Evolutionary conservation across 1,140 invertebrate genomes (phyloP).

Genomic region (Acromyrmex charruanus): DNA sequence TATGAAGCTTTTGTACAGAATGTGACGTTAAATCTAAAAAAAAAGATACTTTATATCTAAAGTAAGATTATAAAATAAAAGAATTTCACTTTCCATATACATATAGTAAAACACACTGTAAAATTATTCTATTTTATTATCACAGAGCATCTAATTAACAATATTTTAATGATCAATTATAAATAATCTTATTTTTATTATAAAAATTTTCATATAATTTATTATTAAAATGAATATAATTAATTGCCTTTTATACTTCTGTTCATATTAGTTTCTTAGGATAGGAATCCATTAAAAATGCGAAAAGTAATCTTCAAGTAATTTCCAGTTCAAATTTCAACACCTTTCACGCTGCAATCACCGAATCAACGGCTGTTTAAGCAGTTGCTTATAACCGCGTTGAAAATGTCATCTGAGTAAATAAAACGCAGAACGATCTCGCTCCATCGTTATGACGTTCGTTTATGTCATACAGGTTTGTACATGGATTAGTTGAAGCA

Average conservation of each 20-base stretch:
- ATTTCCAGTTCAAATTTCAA: conserved; percentile 36
- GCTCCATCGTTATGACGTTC: conserved; percentile 55
- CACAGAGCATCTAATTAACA: background rate
- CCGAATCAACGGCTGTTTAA: conserved; percentile 76
- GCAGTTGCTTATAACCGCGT: conserved; percentile 77
- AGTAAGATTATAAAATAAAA: background rate
- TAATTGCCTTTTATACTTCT: background rate
- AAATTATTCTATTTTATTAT: background rate
- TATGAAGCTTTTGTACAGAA: background rate
- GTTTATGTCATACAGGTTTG: conserved; percentile 68
- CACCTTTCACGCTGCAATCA: conserved; percentile 17
- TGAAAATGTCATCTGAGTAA: conserved; percentile 82
- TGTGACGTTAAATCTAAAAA: background rate
- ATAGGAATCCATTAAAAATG: background rate
- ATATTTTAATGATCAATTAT: background rate
- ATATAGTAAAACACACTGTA: background rate
- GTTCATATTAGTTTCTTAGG: background rate
- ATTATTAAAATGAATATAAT: too few species aligned
- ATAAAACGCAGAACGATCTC: conserved; percentile 65
- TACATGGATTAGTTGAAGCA: conserved; percentile 64
- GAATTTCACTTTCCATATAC: background rate
- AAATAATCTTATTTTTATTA: background rate
- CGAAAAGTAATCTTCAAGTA: conserved; percentile 5
- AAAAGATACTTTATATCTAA: background rate
- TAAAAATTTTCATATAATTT: background rate